Base-by-base conservation (phyloP, 1,140 invertebrate species). In the Eurytemora carolleeae region DNA sequence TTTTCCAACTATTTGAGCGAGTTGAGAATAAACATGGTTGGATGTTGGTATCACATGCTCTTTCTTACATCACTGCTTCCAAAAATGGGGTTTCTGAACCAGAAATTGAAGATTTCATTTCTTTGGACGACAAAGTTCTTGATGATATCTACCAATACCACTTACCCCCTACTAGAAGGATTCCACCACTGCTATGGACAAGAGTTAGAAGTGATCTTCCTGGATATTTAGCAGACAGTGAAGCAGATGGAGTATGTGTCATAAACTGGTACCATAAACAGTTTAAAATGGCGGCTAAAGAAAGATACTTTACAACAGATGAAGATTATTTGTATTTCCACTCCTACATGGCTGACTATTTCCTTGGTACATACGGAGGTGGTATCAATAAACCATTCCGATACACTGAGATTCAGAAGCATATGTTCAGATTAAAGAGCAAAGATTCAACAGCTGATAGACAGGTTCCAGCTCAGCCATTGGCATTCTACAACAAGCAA, bases 141-240 rank as follows among this genome's bases (percentile, higher is more conserved):
- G 94, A 98, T 69, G 94, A 98, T 68, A 92, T 98, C 0, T 98
- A 97, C 69, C 94, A 98, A 70, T 97, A 97, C 70, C 91, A 97
- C 77, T 78, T 97, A 69, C 93, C 93, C 1, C 93, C 93, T 0
- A 89, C 94, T 0, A 75, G 93, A 54, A 76, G 93, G 59, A 97
- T 97, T 59, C 93, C 94, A 1, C 93, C 93, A 0, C 71, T 97
- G 2, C 74, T 97, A 0, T 97, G 93, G 93, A 97, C 92, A 0
- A 76, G 93, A 67, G 95, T 95, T 31, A 77, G 90, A 24, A 91
- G 92, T 67, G 92, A 96, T 76, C 75, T 98, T 22, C 87, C 89
- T 0, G 94, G 94, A 71, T 98, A 97, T 73, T 71, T 98, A 17
- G 92, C 87, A 2, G 94, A 97, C 73, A 76, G 92, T 53, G 93